Base-by-base conservation (phyloP, 2,797 vertebrate species). In the Enteromius trimaculatus region DNA sequence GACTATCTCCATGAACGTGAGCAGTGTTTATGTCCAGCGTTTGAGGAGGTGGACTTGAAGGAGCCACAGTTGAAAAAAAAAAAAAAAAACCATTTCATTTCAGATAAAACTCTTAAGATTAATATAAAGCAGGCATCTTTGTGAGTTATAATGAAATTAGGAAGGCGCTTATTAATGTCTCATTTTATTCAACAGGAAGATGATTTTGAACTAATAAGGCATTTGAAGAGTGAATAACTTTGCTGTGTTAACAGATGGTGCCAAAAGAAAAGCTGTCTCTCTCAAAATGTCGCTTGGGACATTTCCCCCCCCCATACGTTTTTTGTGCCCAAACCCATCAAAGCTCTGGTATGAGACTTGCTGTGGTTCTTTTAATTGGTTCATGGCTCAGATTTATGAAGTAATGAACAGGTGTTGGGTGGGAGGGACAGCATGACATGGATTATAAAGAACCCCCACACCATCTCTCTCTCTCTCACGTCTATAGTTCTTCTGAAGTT, bases 381-480 rank as follows among this genome's bases (percentile, higher is more conserved):
- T 82, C 85, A 86, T 81, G 47, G 60, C 37, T 78, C 77, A 85
- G 83, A 88, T 87, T 89, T 87, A 88, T 78, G 84, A 86, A 83
- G 87, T 88, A 86, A 88, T 87, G 88, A 89, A 90, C 88, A 90
- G 88, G 87, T 90, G 88, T 87, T 84, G 69, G 80, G 81, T 82
- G 83, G 84, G 85, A 83, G 85, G 86, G 77, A 85, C 82, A 85
- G 69, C 80, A 78, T 86, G 84, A 88, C 81, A 75, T 79, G 85
- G 82, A 87, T 88, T 87, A 87, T 66, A 80, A 71, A 65, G 69
- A 70, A 86, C 70, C 53, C 58, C 42, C 55, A 37, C 16, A 60
- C 29, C 31, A 44, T 71, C 58, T 66, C 77, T 53, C 69, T 58
- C 49, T 71, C 55, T 65, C 82, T 74, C 82, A 58, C 16, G 1